Evolutionary conservation across 2,797 vertebrate species (phyloP), one percentile per base, ranked within the genome.

Genomic region (Lagorchestes hirsutus): DNA sequence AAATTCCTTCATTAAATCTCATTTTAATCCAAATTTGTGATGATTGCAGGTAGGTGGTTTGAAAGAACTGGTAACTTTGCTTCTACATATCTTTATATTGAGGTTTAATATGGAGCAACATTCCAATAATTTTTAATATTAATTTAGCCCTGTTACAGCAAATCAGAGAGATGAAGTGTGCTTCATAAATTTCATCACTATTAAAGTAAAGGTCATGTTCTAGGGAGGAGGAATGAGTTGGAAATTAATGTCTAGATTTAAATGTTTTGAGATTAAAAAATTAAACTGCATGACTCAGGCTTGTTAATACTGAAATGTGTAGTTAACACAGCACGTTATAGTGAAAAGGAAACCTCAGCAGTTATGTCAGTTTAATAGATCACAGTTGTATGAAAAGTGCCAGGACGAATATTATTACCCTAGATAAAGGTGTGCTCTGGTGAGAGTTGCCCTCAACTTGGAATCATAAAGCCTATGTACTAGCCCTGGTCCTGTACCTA

Each of bases 161-260:
- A 97, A 97, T 95, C 94, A 93, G 57, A 74, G 57, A 96, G 97
- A 97, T 95, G 96, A 97, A 93, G 16, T 54, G 57, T 91, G 96
- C 74, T 96, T 97, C 97, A 96, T 97, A 97, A 97, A 96, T 96
- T 97, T 96, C 91, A 97, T 96, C 94, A 96, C 91, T 95, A 93
- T 97, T 97, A 97, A 97, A 97, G 97, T 97, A 97, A 98, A 98
- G 97, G 94, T 98, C 97, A 97, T 57, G 82, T 95, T 98, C 82
- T 93, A 95, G 95, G 55, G 62, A 92, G 93, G 40, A 92, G 58
- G 3, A 22, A 91, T 34, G 92, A 96, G 55, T 62, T 96, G 91
- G 82, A 98, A 98, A 98, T 98, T 94, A 97, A 96, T 97, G 90
- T 93, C 95, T 97, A 58, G 56, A 94, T 94, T 96, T 97, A 98